Base-by-base conservation (phyloP, 2,888 invertebrate species). In the Apamea crenata region DNA sequence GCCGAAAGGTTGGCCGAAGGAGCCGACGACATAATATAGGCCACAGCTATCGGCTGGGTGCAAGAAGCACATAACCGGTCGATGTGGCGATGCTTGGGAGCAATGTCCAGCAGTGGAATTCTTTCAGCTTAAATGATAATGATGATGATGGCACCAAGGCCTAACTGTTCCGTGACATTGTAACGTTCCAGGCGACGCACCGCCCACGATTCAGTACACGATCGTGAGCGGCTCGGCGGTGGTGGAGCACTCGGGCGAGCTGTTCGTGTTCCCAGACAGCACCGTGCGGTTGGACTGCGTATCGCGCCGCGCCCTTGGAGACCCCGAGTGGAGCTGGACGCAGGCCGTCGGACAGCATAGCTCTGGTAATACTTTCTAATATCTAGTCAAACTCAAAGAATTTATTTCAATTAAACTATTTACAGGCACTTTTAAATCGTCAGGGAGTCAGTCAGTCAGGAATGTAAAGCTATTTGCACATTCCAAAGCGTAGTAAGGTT, bases 291-390 rank as follows among this genome's bases (percentile, higher is more conserved):
- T 99, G 81, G 99, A 99, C 94, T 99, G 99, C 93, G 97, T 99
- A 89, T 98, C 98, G 91, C 98, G 98, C 1, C 97, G 98, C 59
- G 97, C 97, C 32, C 96, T 98, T 36, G 99, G 99, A 1, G 98
- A 98, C 84, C 99, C 99, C 0, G 98, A 98, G 91, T 99, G 99
- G 99, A 98, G 98, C 73, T 99, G 99, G 98, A 98, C 98, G 0
- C 98, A 98, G 78, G 98, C 98, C 79, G 97, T 98, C 91, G 98
- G 98, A 87, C 98, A 98, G 93, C 98, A 98, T 94, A 97, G 97
- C 72, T 98, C 98, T 89, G 98, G 98, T 98, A 92, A 73, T 29
- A 61, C 29, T n/a, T 70, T 75, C 7, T 40, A 53, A 50, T n/a
- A 53, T 6, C 50, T 50, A 71, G 21, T 47, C 29, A 69, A 53